Evolutionary conservation across 2,113 vertebrate genomes (phyloP).

Genomic region (Platysternon megacephalum): DNA sequence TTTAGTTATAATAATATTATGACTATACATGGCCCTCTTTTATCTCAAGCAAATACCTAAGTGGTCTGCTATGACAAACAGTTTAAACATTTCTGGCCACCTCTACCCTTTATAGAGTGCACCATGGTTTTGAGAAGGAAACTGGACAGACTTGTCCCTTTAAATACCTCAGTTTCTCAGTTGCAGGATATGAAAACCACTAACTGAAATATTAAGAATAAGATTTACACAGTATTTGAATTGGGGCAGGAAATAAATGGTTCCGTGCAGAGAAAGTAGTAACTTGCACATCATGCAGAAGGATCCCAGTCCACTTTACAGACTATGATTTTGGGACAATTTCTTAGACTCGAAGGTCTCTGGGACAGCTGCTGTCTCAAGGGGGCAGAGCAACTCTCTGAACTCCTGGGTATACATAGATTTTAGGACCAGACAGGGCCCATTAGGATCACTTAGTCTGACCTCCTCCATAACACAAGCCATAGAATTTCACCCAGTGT

Average conservation of each 20-base stretch:
- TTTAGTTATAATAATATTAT: constrained; percentile 21
- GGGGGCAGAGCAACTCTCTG: not conserved
- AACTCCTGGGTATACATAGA: not conserved
- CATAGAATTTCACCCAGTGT: not conserved
- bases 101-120: not conserved
- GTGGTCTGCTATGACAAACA: constrained; percentile 4
- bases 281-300: not conserved
- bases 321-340: not conserved
- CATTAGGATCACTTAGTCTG: not conserved
- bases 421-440: not conserved
- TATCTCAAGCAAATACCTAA: constrained; percentile 41
- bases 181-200: not conserved
- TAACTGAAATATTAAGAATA: not conserved
- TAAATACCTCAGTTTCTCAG: not conserved
- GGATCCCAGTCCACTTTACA: not conserved
- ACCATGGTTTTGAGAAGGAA: not conserved
- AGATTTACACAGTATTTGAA: not conserved
- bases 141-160: not conserved
- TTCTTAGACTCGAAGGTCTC: not conserved
- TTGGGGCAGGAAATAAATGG: not conserved
- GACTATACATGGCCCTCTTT: constrained; percentile 52
- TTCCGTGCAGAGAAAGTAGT: not conserved
- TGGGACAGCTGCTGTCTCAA: not conserved
- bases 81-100: not conserved
- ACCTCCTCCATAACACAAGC: not conserved